Evolutionary conservation across 2,888 invertebrate genomes (phyloP), one percentile per base, ranked within the genome.

Genomic region (Lasioglossum lativentre): DNA sequence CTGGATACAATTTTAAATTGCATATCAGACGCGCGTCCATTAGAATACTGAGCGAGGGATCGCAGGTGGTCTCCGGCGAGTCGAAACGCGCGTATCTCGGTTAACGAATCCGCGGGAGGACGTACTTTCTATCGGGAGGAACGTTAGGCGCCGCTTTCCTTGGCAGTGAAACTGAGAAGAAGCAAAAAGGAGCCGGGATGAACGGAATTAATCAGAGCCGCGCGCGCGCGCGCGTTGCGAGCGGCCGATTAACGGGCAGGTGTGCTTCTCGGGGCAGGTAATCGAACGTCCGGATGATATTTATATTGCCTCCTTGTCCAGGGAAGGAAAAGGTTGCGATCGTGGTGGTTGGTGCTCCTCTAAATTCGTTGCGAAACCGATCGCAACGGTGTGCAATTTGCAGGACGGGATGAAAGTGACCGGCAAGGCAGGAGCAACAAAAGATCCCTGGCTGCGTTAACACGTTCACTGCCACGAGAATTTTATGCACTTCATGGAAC

Each of bases 131-230:
- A 78, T 77, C 42, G 19, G n/a, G 59, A 59, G 3, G 27, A 40
- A 52, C 81, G 27, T 73, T 84, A 73, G 80, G 40, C 30, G 38
- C 80, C 83, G 75, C 76, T 78, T 83, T 79, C 66, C 63, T 77
- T 71, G 76, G 71, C 82, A 76, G 79, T 77, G 76, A 87, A 85
- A 85, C 59, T 77, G 76, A 82, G 85, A 84, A 70, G 73, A 38
- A 79, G 45, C 75, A 74, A 83, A 75, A 70, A 70, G 80, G 42
- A 14, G 42, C 52, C 27, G 52, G 47, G 47, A 77, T 38, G 71
- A 59, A 59, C 45, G 79, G 68, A 82, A 78, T 86, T 80, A 86
- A 86, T 78, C 70, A 82, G 80, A 86, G 68, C 63, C 80, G 68
- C n/a, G 38, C 78, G 75, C 14, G 27, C 27, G 19, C 56, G 4